These are phyloP conservation scores for Isaurus tuberculatus DNA, from an alignment of 92 coral and sea anemone species.

Conservation along the genomic window DNA sequence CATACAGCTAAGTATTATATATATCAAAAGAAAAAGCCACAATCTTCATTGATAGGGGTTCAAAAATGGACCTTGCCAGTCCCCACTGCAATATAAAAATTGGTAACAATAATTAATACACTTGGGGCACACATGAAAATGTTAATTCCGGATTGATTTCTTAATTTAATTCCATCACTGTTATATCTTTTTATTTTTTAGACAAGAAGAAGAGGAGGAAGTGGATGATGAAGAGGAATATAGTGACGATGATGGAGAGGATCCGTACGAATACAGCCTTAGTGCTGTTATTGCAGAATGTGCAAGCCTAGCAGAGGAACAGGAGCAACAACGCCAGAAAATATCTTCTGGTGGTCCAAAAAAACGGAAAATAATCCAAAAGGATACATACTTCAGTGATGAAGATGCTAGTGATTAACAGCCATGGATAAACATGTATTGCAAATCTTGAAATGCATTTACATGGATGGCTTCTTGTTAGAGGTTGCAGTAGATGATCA, in stretches of 20 bases:
- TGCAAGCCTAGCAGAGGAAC: constrained; percentile 79
- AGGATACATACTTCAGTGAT: constrained; percentile 92
- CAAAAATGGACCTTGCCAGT: too few relatives aligned
- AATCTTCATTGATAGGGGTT: too few relatives aligned
- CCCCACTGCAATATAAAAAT: too few relatives aligned
- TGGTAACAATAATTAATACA: too few relatives aligned
- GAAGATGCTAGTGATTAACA: constrained; percentile 68
- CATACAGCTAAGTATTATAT: too few relatives aligned
- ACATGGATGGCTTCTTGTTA: too few relatives aligned
- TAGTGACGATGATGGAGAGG: constrained; percentile 82
- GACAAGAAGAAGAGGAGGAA: constrained; percentile 67
- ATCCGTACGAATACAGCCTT: constrained; percentile 92
- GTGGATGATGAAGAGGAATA: constrained; percentile 67
- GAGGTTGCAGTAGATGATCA: too few relatives aligned
- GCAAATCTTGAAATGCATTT: too few relatives aligned
- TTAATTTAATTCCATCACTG: not conserved
- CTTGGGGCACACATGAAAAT: too few relatives aligned
- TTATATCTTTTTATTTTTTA: not conserved
- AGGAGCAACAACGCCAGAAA: constrained; percentile 50
- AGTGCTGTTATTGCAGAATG: constrained; percentile 99
- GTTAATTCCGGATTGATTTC: too few relatives aligned
- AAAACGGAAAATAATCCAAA: constrained; percentile 78
- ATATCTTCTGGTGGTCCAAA: constrained; percentile 56
- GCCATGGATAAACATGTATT: too few relatives aligned
- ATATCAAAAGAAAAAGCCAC: too few relatives aligned